phyloP scores from a whole-genome alignment of 2,113 vertebrate genomes.

The Oryzias celebensis region DNA sequence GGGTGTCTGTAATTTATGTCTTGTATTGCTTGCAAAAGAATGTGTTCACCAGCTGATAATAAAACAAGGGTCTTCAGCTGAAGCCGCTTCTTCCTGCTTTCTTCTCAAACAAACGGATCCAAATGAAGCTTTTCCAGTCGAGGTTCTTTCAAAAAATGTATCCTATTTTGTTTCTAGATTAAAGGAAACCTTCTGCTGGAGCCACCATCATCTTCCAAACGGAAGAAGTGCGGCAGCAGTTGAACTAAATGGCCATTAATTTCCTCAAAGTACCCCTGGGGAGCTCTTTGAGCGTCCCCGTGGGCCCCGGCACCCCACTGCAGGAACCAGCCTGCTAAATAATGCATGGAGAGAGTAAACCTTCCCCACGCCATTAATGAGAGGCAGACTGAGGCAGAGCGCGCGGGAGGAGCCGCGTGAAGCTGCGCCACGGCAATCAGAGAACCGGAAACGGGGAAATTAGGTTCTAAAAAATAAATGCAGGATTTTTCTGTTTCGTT shows the following conservation, averaged over 20 bases:
- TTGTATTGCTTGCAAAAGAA: constrained; percentile 46
- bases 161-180: too few species aligned
- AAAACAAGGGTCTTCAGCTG: constrained; percentile 48
- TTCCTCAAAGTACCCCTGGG: constrained; percentile 29
- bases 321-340: constrained; percentile 35
- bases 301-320: constrained; percentile 11
- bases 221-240: constrained; percentile 16
- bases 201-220: constrained; percentile 27
- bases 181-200: neutral
- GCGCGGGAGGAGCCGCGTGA: constrained; percentile 66
- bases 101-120: neutral
- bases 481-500: neutral
- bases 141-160: neutral
- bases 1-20: constrained; percentile 52
- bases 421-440: neutral
- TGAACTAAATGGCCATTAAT: constrained; percentile 51
- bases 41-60: constrained; percentile 49
- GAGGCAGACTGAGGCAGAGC: constrained; percentile 34
- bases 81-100: neutral
- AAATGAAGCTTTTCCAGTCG: neutral
- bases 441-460: constrained; percentile 13
- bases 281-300: constrained; percentile 16
- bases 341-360: constrained; percentile 29
- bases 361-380: constrained; percentile 9
- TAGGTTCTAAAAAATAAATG: constrained; percentile 17